A percentile compares a stretch with the other conserved stretches of the same genome.
phyloP scores from a whole-genome alignment of 2,888 invertebrate genomes.

The Nyleta sp. region DNA sequence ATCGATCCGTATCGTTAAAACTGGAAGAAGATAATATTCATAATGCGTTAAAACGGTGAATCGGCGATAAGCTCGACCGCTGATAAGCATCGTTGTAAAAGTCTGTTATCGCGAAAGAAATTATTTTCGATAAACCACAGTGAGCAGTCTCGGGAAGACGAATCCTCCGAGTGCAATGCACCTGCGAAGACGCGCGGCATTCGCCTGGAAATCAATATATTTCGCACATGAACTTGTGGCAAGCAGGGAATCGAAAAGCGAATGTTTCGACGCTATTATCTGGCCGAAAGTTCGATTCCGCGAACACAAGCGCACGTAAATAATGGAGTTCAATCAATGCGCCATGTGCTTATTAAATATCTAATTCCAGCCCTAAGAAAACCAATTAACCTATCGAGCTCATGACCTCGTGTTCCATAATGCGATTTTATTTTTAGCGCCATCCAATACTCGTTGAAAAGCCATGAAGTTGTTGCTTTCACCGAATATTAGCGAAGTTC shows the following conservation, averaged over 20 bases:
- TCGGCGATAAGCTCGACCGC: too few species aligned
- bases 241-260: too few species aligned
- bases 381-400: constrained; percentile 55
- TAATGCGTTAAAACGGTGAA: too few species aligned
- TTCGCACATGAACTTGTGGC: not conserved
- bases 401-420: constrained; percentile 58
- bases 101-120: too few species aligned
- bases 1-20: too few species aligned
- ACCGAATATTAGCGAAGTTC: constrained; percentile 49
- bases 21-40: too few species aligned
- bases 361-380: constrained; percentile 45
- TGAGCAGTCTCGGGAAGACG: too few species aligned
- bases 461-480: constrained; percentile 52
- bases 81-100: too few species aligned
- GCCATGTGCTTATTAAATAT: constrained; percentile 29
- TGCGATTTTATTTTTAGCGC: constrained; percentile 61
- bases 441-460: constrained; percentile 51
- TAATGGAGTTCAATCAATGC: constrained; percentile 29
- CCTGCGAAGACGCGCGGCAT: not conserved
- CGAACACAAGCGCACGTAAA: constrained; percentile 5
- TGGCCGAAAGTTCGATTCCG: not conserved
- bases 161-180: not conserved
- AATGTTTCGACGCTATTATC: not conserved
- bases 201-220: not conserved
- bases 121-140: too few species aligned